Percentiles rank a stretch among this genome's conserved stretches.
These are phyloP conservation scores for Drosophila eugracilis DNA, from an alignment of 1,140 invertebrate genomes.

Conservation along the genomic window DNA sequence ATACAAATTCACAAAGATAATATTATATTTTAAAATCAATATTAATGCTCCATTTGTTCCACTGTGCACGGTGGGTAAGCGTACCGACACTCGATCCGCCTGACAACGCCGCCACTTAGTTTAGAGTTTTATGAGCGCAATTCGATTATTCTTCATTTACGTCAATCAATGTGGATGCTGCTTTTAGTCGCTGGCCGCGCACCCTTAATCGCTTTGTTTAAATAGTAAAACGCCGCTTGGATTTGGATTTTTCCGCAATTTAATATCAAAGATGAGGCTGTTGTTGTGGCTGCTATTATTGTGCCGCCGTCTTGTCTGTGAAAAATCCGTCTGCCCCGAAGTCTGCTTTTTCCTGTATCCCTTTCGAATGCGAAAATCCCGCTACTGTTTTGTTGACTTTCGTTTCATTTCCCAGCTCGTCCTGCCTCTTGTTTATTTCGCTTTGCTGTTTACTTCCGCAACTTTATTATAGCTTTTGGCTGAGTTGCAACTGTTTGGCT, in stretches of 20 bases:
- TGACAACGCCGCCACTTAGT: conserved; percentile 61
- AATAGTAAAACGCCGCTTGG: conserved; percentile 57
- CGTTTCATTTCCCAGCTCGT: conserved; percentile 69
- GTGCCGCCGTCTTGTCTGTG: conserved; percentile 61
- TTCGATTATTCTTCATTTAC: conserved; percentile 84
- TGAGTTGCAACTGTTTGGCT: conserved; percentile 76
- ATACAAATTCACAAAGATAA: too few species aligned
- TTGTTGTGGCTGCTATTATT: conserved; percentile 29
- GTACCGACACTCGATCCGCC: conserved; percentile 55
- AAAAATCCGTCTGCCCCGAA: conserved; percentile 49
- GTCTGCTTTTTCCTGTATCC: conserved; percentile 58
- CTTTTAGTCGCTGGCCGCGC: conserved; percentile 41
- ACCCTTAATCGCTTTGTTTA: conserved; percentile 68
- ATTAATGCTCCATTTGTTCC: neutral
- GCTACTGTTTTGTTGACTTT: conserved; percentile 69
- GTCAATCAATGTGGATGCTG: conserved; percentile 73
- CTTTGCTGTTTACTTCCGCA: conserved; percentile 77
- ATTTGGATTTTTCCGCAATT: conserved; percentile 59
- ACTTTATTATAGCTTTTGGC: conserved; percentile 83
- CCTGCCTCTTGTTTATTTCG: conserved; percentile 64
- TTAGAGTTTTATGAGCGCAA: conserved; percentile 79
- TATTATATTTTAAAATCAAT: too few species aligned
- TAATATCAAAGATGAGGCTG: conserved; percentile 53
- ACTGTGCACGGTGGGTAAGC: conserved; percentile 34
- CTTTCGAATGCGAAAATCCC: conserved; percentile 69